Evolutionary conservation across 2,888 invertebrate genomes (phyloP).

Genomic region (Aphelenchoides bicaudatus): DNA sequence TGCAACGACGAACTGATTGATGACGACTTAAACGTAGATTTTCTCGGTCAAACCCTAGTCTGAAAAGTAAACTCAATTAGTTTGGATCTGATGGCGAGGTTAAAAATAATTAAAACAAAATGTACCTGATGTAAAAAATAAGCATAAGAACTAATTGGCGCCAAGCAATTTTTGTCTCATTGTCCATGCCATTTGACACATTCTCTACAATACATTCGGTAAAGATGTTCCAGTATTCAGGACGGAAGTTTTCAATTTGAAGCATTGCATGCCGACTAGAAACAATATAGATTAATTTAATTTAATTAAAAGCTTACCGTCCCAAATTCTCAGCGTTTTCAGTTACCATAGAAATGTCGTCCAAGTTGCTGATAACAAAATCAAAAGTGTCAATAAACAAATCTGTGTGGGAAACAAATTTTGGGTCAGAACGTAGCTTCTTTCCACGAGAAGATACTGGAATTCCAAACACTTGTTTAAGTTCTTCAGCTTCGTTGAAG

Average conservation of each 20-base stretch:
- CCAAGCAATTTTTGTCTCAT: slow-evolving; percentile 38
- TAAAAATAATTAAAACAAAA: not conserved
- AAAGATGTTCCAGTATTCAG: slow-evolving; percentile 39
- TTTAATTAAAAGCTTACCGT: slow-evolving; percentile 15
- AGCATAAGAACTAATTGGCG: slow-evolving; percentile 15
- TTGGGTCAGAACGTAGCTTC: slow-evolving; percentile 31
- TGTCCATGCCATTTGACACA: slow-evolving; percentile 28
- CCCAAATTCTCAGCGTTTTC: slow-evolving; percentile 41
- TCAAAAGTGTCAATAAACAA: slow-evolving; percentile 39
- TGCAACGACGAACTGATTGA: slow-evolving; percentile 9
- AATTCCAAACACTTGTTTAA: slow-evolving; percentile 38
- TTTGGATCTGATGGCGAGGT: not conserved
- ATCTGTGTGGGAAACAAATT: slow-evolving; percentile 36
- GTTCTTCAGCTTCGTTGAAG: slow-evolving; percentile 36
- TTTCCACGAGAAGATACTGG: slow-evolving; percentile 28
- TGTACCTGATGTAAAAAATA: slow-evolving; percentile 12
- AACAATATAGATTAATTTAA: slow-evolving; percentile 10
- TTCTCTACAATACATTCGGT: slow-evolving; percentile 38
- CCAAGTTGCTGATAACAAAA: slow-evolving; percentile 41
- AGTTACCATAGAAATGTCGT: slow-evolving; percentile 38
- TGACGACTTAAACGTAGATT: slow-evolving; percentile 28
- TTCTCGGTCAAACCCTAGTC: slow-evolving; percentile 37
- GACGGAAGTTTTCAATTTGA: slow-evolving; percentile 32
- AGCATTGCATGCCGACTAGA: slow-evolving; percentile 32
- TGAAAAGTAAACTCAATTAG: slow-evolving; percentile 2